These are phyloP conservation scores for Caerostris darwini DNA, from an alignment of 1,140 invertebrate genomes.

Conservation along the genomic window DNA sequence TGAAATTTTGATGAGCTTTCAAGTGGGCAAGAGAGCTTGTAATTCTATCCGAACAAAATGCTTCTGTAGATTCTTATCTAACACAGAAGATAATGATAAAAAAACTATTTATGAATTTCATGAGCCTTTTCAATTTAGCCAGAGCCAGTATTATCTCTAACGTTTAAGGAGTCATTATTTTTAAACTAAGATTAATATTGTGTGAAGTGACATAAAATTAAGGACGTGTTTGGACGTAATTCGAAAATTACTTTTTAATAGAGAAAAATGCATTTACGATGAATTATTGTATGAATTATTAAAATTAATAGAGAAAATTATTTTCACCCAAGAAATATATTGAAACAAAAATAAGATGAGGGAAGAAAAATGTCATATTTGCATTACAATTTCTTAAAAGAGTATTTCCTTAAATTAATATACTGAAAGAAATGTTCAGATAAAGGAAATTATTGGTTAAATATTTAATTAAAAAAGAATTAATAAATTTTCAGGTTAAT, in stretches of 20 bases:
- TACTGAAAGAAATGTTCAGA: too few species aligned
- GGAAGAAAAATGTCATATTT: not conserved
- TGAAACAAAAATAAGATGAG: not conserved
- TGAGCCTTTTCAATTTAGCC: not conserved
- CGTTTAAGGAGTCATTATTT: not conserved
- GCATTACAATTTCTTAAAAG: too few species aligned
- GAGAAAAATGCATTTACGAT: not conserved
- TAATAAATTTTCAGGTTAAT: too few species aligned
- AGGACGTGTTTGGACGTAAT: not conserved
- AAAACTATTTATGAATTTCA: not conserved
- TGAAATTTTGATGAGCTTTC: conserved; percentile 67
- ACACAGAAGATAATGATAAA: not conserved
- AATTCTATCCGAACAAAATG: conserved; percentile 35
- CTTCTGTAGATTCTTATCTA: conserved; percentile 2
- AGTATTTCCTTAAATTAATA: too few species aligned
- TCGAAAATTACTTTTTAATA: not conserved
- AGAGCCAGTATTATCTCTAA: not conserved
- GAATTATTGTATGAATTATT: not conserved
- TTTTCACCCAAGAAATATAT: too few species aligned
- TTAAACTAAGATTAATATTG: not conserved
- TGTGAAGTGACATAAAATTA: not conserved
- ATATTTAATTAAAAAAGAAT: too few species aligned
- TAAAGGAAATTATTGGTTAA: too few species aligned
- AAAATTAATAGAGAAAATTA: too few species aligned
- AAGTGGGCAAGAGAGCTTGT: not conserved